Evolutionary conservation across 2,113 vertebrate species (phyloP), one percentile per base, ranked within the genome.

Genomic region (Elanus axillaris): DNA sequence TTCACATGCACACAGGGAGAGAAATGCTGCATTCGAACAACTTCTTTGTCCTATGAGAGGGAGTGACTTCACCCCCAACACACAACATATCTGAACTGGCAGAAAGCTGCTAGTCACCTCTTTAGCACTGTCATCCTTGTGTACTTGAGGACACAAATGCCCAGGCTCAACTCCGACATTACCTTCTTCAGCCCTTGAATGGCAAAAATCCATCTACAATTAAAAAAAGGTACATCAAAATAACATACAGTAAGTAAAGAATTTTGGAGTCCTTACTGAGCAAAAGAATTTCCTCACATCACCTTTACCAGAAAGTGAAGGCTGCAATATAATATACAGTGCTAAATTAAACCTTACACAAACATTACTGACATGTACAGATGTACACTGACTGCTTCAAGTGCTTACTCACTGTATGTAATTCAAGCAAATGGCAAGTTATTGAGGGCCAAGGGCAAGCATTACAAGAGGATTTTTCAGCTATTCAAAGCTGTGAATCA

Each of bases 331-430:
- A 80, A 95, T 66, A 83, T 21, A 36, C 2, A 3, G 60, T 58
- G 86, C 80, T 95, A 97, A 95, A 95, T 93, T 76, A 94, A 96
- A 95, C 75, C 40, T 94, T 90, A 75, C 31, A 26, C 66, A 93
- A 84, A 88, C 42, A 47, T 43, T 77, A 80, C 80, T 87, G 77
- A 95, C 58, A 45, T 38, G 53, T 95, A 74, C 84, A 90, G 89
- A 91, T 67, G 77, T 84, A 78, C 52, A 16, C 29, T 48, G 45
- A 16, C 29, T 48, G 45, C 48, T 82, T 95, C 94, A 79, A 94
- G 91, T 58, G 53, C 91, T 93, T 95, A 93, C 91, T 94, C 91
- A 90, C 0, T 10, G 8, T 62, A 69, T 82, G 58, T n/a, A 69
- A 69, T 86, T 91, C 91, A 87, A 89, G 88, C 29, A 84, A 97